Evolutionary conservation across 2,888 invertebrate species (phyloP), one percentile per base, ranked within the genome.

Genomic region (Thelaira solivaga): DNA sequence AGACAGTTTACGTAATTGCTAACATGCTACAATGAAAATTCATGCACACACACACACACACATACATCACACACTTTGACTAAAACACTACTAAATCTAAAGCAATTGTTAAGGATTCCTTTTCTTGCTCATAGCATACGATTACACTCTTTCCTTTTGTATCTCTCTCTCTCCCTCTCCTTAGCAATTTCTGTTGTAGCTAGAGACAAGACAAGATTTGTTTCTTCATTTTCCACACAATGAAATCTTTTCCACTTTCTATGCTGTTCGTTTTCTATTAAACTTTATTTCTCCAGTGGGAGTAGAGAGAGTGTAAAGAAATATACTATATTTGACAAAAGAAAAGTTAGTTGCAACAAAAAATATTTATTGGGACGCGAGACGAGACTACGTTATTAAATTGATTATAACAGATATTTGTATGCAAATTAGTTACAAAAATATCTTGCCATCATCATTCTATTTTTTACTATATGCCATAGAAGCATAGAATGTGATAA

Each of bases 321-420:
- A 24, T 59, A 36, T 57, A 20, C 47, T 41, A 61, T 49, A 67
- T 67, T 67, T 74, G 67, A 74, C 65, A 74, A 65, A 22, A 36
- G 34, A 43, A 20, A 22, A 26, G n/a, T n/a, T n/a, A 36, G 13
- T 47, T 22, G 13, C 7, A 16, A 20, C 8, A 53, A 45, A 47
- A 47, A 39, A 55, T 22, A 13, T 13, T 29, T 72, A 16, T 47
- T 53, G 72, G 55, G 20, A 59, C 68, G 57, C 64, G 55, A 61
- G 59, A 74, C 69, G 29, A 69, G 64, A 61, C 78, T 31, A 65
- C 41, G 59, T 75, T 77, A 73, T 80, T 80, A 81, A 81, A 81
- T 80, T 80, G 80, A 81, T 81, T 81, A 81, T 76, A 77, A 67
- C 76, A 76, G 75, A 75, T 80, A 81, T 81, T 81, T 81, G 81